Base-by-base conservation (phyloP, 2,113 vertebrate genomes). In the Dicentrarchus labrax region DNA sequence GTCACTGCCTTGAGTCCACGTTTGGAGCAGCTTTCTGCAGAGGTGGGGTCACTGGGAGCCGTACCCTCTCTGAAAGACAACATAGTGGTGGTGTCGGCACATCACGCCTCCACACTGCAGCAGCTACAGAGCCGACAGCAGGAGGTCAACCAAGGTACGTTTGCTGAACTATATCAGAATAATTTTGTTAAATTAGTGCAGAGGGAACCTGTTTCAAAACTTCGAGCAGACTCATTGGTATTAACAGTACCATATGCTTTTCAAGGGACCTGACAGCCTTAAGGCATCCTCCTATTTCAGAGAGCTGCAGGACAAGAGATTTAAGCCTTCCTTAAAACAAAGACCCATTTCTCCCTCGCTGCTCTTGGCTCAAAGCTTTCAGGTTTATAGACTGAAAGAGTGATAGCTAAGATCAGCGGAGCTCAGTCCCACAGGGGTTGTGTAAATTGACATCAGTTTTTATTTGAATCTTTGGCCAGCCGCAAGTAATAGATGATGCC, bases 61-160 rank as follows among this genome's bases (percentile, higher is more conserved):
- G 89, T 96, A 30, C 80, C 88, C 21, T 96, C 96, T 70, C 90
- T 97, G 79, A 95, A 94, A 86, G 95, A 95, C 74, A 93, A 82
- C 72, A 51, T 96, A 0, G 94, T 83, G 41, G 51, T 80, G 73
- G 88, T 97, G 19, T 93, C 94, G 0, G 88, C 89, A 45, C 91
- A 54, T 84, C 96, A 95, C 66, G 94, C 88, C 16, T 72, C 94
- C 69, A 90, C 96, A 39, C 67, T 12, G 50, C 94, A 95, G 93
- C 94, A 90, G 71, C 86, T 98, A 21, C 96, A 97, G 75, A 90
- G 76, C 68, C 7, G 19, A 80, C 93, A 94, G 9, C 92, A 93
- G 13, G 94, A 95, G 70, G 82, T 96, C 61, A 93, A 93, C 65
- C 88, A 91, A 78, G 97, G 97, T 98, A 92, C 70, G 43, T 22